phyloP scores from a whole-genome alignment of 2,797 vertebrate species.

The Phaenicophaeus curvirostris region DNA sequence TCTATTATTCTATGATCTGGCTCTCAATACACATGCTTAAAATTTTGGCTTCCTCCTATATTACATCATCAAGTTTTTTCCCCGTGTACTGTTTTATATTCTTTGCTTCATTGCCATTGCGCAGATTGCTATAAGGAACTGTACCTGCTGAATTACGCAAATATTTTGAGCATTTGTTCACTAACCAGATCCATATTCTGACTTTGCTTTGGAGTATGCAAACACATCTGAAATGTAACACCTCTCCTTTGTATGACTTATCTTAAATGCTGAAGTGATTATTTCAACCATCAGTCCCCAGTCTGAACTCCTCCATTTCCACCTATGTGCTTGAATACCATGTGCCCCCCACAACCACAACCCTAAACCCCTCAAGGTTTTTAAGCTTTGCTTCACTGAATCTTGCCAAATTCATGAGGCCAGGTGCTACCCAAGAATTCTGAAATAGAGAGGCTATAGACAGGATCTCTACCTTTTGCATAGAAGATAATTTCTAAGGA shows the following conservation, averaged over 20 bases:
- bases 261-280: neutral
- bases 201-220: neutral
- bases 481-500: neutral
- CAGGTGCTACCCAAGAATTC: neutral
- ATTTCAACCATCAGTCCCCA: neutral
- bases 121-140: neutral
- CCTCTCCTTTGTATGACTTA: neutral
- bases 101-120: neutral
- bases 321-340: neutral
- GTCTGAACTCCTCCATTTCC: neutral
- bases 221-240: neutral
- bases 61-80: neutral
- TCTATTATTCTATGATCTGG: too few relatives aligned
- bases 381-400: neutral
- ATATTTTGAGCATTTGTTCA: neutral
- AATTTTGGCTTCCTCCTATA: neutral
- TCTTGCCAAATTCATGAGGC: neutral
- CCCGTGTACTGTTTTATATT: neutral
- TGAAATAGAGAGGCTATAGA: neutral
- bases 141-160: neutral
- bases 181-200: neutral
- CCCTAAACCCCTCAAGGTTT: neutral
- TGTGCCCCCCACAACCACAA: rapidly evolving
- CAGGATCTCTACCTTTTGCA: neutral
- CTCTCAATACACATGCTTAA: neutral